phyloP scores from a whole-genome alignment of 2,888 invertebrate genomes.

The Drosophila antonietae region DNA sequence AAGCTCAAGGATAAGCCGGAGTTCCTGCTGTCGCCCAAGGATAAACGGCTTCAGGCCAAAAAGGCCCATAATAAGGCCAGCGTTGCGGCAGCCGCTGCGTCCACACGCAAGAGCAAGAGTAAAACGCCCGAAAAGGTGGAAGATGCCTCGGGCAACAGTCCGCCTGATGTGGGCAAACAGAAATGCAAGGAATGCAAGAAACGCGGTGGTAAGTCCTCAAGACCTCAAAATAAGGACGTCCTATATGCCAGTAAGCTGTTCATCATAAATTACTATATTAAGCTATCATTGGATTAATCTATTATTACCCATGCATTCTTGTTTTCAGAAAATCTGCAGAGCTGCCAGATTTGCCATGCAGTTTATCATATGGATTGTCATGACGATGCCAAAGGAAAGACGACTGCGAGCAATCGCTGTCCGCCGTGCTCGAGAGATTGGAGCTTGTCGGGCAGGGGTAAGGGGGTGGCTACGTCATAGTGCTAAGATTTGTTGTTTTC shows the following conservation, averaged over 20 bases:
- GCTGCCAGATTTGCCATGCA: constrained; percentile 47
- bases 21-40: constrained; percentile 82
- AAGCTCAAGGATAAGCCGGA: constrained; percentile 77
- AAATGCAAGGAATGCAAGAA: constrained; percentile 80
- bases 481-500: constrained; percentile 33
- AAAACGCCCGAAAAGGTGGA: constrained; percentile 53
- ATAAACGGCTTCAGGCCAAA: constrained; percentile 75
- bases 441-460: constrained; percentile 10
- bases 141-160: constrained; percentile 13
- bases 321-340: constrained; percentile 37
- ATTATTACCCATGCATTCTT: not conserved
- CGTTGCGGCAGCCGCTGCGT: constrained; percentile 19
- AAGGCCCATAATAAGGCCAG: constrained; percentile 55
- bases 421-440: constrained; percentile 42
- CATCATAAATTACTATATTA: not conserved
- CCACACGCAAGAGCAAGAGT: constrained; percentile 53
- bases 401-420: constrained; percentile 39
- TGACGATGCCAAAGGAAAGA: constrained; percentile 40
- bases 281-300: not conserved
- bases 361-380: constrained; percentile 55
- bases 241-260: not conserved
- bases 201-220: constrained; percentile 44
- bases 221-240: not conserved
- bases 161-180: constrained; percentile 46
- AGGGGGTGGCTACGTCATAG: constrained; percentile 36